These are phyloP conservation scores for Hippopotamyrus pictus DNA, from an alignment of 2,797 vertebrate genomes.

Conservation along the genomic window DNA sequence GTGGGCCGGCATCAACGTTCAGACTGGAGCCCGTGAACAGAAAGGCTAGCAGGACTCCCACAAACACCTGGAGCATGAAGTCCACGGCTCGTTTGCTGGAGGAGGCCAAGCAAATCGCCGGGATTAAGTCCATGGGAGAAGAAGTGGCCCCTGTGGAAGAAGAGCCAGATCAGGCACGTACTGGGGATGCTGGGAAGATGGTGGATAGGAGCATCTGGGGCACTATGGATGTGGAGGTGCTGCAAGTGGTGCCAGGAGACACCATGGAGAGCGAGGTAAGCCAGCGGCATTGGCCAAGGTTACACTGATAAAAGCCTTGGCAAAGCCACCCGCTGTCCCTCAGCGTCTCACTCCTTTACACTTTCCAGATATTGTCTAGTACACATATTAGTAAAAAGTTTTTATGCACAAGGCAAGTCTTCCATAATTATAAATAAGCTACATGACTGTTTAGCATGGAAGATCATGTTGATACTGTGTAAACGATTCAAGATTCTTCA, in stretches of 20 bases:
- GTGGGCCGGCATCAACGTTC: conserved; percentile 24
- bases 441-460: neutral
- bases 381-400: neutral
- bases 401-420: neutral
- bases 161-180: conserved; percentile 19
- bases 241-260: conserved; percentile 56
- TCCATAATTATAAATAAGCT: neutral
- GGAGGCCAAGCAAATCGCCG: conserved; percentile 30
- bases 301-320: neutral
- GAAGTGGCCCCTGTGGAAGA: neutral
- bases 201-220: conserved; percentile 62
- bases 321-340: neutral
- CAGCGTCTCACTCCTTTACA: neutral
- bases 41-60: conserved; percentile 25
- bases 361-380: neutral
- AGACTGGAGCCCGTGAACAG: conserved; percentile 16
- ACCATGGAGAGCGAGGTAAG: conserved; percentile 42
- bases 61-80: conserved; percentile 33
- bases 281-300: neutral
- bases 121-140: conserved; percentile 24
- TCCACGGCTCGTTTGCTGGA: conserved; percentile 36
- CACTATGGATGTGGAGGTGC: conserved; percentile 54
- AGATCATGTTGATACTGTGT: neutral
- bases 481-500: neutral
- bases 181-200: conserved; percentile 40